Base-by-base conservation (phyloP, 2,888 invertebrate species). In the Mantis religiosa region DNA sequence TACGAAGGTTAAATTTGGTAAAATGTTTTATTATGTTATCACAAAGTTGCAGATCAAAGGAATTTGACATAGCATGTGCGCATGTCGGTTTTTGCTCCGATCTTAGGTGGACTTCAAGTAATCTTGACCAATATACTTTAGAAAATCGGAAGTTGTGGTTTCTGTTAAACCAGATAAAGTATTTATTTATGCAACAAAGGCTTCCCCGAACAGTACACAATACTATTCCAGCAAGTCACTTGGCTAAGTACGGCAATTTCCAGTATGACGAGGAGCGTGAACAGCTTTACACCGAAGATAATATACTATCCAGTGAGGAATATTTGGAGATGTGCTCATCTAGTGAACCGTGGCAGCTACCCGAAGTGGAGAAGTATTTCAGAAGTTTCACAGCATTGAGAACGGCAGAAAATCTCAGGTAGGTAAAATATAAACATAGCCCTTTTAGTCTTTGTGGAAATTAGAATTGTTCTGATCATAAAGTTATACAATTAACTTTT, bases 191-290 rank as follows among this genome's bases (percentile, higher is more conserved):
- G 2, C 27, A 28, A 86, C 27, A 86, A 15, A 81, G 82, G 20
- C n/a, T 34, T 20, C 81, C 41, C 20, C 86, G 83, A 82, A 90
- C 94, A 90, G 96, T 95, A 81, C 94, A 94, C 92, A 95, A 96
- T 91, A 94, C 95, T 87, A 96, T 96, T 91, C 96, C 96, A 9
- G 93, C 94, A 90, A 96, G 96, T 90, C 94, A 94, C 93, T 92
- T 96, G 92, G 94, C 95, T 88, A 93, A 93, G 90, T 94, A 95
- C 92, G 95, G 95, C 91, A 94, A 95, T 92, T 94, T 94, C 92
- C 94, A 94, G 91, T 95, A 94, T 93, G 94, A 94, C 89, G 94
- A 94, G 90, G 95, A 95, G 92, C 95, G 95, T 86, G 94, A 94
- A 91, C 91, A 92, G 89, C 91, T 92, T 84, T 94, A 94, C 90